Percentiles rank a stretch among this genome's conserved stretches.
phyloP scores from a whole-genome alignment of 2,113 vertebrate species.

The Azemiops feae region DNA sequence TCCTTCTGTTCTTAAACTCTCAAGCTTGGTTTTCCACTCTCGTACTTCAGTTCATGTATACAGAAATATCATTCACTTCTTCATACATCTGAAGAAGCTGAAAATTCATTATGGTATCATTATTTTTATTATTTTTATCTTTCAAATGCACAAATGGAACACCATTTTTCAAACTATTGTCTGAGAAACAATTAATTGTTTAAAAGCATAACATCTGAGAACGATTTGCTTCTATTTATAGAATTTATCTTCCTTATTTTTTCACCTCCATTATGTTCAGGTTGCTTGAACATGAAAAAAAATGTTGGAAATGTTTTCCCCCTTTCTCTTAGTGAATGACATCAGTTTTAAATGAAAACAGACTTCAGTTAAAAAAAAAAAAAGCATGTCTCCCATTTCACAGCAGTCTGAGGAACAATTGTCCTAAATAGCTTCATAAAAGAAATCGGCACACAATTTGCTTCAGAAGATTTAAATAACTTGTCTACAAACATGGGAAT shows the following conservation, averaged over 20 bases:
- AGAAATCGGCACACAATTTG: not conserved
- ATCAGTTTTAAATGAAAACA: not conserved
- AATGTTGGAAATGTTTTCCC: not conserved
- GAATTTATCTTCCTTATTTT: not conserved
- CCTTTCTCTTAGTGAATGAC: not conserved
- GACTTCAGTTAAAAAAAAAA: not conserved
- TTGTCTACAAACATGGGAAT: not conserved
- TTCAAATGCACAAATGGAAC: not conserved
- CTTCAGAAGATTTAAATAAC: constrained; percentile 26
- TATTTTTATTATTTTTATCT: not conserved
- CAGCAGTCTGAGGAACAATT: not conserved
- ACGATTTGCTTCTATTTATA: not conserved
- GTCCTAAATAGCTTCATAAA: not conserved
- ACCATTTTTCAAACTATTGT: not conserved
- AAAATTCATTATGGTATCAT: not conserved
- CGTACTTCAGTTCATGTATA: not conserved
- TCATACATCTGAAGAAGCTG: not conserved
- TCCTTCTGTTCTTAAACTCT: not conserved
- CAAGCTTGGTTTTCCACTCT: not conserved
- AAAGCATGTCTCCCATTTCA: not conserved
- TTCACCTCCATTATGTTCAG: not conserved
- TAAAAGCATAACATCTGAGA: not conserved
- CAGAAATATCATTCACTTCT: not conserved
- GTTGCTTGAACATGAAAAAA: constrained; percentile 26
- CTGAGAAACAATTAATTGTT: not conserved